These are phyloP conservation scores for Dasypogon diadema DNA, from an alignment of 2,888 invertebrate species.

Conservation along the genomic window DNA sequence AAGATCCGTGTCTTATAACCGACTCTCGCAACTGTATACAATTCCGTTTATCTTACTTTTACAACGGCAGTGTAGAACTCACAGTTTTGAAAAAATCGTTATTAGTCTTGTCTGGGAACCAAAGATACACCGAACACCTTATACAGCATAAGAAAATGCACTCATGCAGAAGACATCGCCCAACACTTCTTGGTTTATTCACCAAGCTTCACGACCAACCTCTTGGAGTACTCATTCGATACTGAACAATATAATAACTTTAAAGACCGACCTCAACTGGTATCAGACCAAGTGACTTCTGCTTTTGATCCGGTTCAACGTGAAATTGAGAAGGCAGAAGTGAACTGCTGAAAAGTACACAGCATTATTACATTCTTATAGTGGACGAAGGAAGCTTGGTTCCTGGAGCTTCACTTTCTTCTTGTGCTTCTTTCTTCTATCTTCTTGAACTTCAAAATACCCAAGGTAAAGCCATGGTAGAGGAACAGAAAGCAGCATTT, in stretches of 20 bases:
- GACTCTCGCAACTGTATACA: too few species aligned
- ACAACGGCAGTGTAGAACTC: background rate
- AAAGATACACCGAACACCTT: background rate
- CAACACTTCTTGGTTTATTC: slow-evolving; percentile 15
- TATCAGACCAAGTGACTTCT: slow-evolving; percentile 12
- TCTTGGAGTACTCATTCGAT: slow-evolving; percentile 28
- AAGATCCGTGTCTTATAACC: background rate
- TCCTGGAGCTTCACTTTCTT: slow-evolving; percentile 39
- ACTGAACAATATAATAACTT: slow-evolving; percentile 8
- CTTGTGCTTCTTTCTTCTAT: slow-evolving; percentile 20
- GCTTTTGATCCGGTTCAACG: slow-evolving; percentile 35
- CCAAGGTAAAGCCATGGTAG: slow-evolving; percentile 12
- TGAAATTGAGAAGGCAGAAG: slow-evolving; percentile 29
- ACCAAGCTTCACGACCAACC: slow-evolving; percentile 24
- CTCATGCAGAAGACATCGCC: slow-evolving; percentile 21
- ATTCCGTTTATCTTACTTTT: background rate
- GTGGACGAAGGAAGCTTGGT: slow-evolving; percentile 12
- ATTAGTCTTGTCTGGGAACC: slow-evolving; percentile 4
- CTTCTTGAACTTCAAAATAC: slow-evolving; percentile 42
- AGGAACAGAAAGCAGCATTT: background rate
- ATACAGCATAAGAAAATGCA: slow-evolving; percentile 13
- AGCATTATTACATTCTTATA: too few species aligned
- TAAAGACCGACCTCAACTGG: background rate
- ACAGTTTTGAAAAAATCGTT: slow-evolving; percentile 7
- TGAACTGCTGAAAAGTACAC: too few species aligned